Evolutionary conservation across 1,140 invertebrate genomes (phyloP).

Genomic region (Globodera ellingtonae): DNA sequence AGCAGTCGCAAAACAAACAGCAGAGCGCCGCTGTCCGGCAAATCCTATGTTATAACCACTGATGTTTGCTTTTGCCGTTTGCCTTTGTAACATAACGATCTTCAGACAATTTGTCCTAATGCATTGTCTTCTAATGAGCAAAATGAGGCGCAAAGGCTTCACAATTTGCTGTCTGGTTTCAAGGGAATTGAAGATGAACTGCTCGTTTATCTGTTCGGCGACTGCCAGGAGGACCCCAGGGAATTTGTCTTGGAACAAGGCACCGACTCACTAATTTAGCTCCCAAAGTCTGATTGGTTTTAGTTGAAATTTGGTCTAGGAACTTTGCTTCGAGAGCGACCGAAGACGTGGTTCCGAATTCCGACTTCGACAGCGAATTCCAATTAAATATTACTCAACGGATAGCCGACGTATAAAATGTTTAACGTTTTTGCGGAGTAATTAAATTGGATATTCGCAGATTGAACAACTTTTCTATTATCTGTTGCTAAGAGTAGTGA

Average conservation of each 20-base stretch:
- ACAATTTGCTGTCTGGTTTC: slow-evolving; percentile 38
- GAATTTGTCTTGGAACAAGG: slow-evolving; percentile 43
- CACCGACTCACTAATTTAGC: not conserved
- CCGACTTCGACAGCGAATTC: slow-evolving; percentile 17
- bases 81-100: not conserved
- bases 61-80: slow-evolving; percentile 22
- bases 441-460: slow-evolving; percentile 35
- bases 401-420: slow-evolving; percentile 23
- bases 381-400: slow-evolving; percentile 12
- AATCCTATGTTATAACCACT: slow-evolving; percentile 50
- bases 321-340: not conserved
- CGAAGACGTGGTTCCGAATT: not conserved
- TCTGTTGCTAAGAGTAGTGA: slow-evolving; percentile 46
- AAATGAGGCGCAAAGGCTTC: slow-evolving; percentile 41
- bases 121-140: slow-evolving; percentile 14
- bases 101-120: slow-evolving; percentile 25
- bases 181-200: slow-evolving; percentile 34
- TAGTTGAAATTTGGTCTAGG: slow-evolving; percentile 5
- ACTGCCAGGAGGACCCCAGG: slow-evolving; percentile 48
- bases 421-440: not conserved
- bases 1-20: slow-evolving; percentile 22
- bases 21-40: slow-evolving; percentile 40
- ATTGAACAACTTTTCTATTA: slow-evolving; percentile 47
- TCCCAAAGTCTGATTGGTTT: not conserved
- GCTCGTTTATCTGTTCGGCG: slow-evolving; percentile 37